Evolutionary conservation across 2,888 invertebrate genomes (phyloP).

Genomic region (Lochmaea capreae): DNA sequence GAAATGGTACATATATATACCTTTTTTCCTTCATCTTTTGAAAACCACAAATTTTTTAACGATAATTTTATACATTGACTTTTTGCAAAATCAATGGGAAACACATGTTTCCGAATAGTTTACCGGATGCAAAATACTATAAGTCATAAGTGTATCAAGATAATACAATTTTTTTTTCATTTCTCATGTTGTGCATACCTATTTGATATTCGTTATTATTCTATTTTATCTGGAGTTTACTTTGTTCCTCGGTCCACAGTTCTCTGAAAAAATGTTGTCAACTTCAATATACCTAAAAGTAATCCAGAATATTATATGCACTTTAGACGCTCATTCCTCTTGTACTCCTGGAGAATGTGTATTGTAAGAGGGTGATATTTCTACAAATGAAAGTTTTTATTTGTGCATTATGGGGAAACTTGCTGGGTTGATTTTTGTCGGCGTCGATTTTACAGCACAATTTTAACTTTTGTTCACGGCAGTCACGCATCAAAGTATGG

Average conservation of each 20-base stretch:
- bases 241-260: background rate
- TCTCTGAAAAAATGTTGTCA: background rate
- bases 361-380: background rate
- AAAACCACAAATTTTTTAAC: no score
- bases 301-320: background rate
- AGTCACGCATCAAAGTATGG: constrained; percentile 30
- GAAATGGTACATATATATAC: no score
- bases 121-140: no score
- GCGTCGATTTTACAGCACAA: constrained; percentile 10
- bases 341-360: background rate
- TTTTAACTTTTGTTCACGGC: constrained; percentile 1
- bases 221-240: background rate
- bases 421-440: background rate
- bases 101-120: no score
- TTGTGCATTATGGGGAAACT: background rate
- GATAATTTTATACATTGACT: no score
- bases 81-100: no score
- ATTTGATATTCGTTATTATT: no score
- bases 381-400: background rate
- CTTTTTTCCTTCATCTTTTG: no score
- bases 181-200: no score
- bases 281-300: background rate
- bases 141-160: no score
- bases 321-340: background rate
- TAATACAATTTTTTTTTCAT: no score